Base-by-base conservation (phyloP, 2,888 invertebrate species). In the Coelinius sp. region DNA sequence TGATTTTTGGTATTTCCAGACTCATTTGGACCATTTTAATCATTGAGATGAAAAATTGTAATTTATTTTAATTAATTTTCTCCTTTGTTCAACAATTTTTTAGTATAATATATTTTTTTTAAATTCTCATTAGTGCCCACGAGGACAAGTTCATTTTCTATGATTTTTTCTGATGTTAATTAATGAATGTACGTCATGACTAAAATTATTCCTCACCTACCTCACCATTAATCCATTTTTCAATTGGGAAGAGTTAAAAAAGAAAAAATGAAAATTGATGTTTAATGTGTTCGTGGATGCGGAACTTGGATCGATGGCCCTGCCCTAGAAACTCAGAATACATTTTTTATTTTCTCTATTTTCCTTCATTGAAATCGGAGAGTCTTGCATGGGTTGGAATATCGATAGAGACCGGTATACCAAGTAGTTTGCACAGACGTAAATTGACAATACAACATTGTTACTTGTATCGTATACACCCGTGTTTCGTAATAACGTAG, bases 341-440 rank as follows among this genome's bases (percentile, higher is more conserved):
- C 35, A 31, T 59, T 59, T 59, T 59, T 8, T 17, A 10, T 35
- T 35, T 20, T 35, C 14, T 14, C 17, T 31, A 6, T 17, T 31
- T 20, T 74, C 17, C 46, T 77, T 77, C 70, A 76, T 75, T 75
- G 76, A 75, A 77, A 77, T 76, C 75, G 49, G 66, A 73, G 76
- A 75, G 69, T 38, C 68, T 56, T 62, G 53, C 17, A n/a, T 35
- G 41, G 59, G 59, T n/a, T 69, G 71, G 66, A 63, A 68, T 35
- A 62, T 64, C 70, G 65, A 70, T 70, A 65, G 56, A 62, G 5
- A 8, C 20, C 27, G n/a, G 27, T 25, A n/a, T 7, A 25, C 17
- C n/a, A 17, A 17, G 22, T 35, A 38, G 35, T 59, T 59, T 35
- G 53, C 31, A 70, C 62, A 65, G 38, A 64, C 17, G 31, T 17